Base-by-base conservation (phyloP, 2,888 invertebrate species). In the Cinara cedri region DNA sequence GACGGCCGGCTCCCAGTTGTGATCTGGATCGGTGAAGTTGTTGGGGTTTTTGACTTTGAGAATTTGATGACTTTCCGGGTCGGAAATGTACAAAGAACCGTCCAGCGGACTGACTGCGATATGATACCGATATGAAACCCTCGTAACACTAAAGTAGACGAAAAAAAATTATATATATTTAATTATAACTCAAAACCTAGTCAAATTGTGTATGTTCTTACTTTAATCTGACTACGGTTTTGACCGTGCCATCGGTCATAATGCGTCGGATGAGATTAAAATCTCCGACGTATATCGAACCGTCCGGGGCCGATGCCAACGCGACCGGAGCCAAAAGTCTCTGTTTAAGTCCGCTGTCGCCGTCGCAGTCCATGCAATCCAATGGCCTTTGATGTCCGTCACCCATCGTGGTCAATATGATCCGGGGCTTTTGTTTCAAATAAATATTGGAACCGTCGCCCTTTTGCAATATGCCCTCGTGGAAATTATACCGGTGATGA, bases 391-490 rank as follows among this genome's bases (percentile, higher is more conserved):
- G 95, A 83, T 94, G 92, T 0, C 95, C 96, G 85, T 95, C 95
- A 13, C 96, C 97, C 92, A 97, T 93, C 0, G 94, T 90, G 2
- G 96, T 96, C 66, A 95, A 88, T 82, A 97, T 94, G 16, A 97
- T 93, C 62, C 95, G 89, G 0, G 97, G 97, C 84, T 96, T 94
- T 85, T 97, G 94, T 84, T 94, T 96, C 84, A 98, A 87, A 86
- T 97, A 97, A 81, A 97, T 94, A 84, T 96, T 97, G 0, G 96
- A 94, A 14, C 98, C 98, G 84, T 98, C 98, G 44, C 98, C 98
- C 85, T 97, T 97, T 87, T 98, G 97, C 0, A 98, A 88, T 82
- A 98, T 97, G 46, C 97, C 98, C 88, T 98, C 97, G 85, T 98
- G 96, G 89, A 96, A 96, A 86, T 99, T 98, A 86, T 98, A 97